Conservation (phyloP, 2,888 invertebrate genomes). For the Dione vanillae region DNA sequence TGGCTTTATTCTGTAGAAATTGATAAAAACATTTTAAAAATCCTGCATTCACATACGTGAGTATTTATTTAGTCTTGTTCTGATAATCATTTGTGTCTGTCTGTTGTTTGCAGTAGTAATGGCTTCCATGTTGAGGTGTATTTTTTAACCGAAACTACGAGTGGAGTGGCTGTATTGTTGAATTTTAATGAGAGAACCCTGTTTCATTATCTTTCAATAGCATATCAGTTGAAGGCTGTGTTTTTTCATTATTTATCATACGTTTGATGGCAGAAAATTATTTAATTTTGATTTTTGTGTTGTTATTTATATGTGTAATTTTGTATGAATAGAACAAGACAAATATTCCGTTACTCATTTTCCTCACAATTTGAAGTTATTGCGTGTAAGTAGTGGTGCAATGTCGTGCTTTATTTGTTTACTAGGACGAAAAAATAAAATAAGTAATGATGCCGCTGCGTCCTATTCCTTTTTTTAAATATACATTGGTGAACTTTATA, state of each 20-base stretch:
- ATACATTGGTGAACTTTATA: too few relatives aligned
- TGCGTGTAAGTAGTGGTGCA: too few relatives aligned
- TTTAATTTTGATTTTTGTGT: not conserved
- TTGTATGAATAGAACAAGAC: too few relatives aligned
- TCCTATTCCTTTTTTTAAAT: too few relatives aligned
- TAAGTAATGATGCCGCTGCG: too few relatives aligned
- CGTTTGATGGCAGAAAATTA: not conserved
- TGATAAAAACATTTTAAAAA: slow-evolving; percentile 3
- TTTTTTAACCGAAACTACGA: slow-evolving; percentile 31
- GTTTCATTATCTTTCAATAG: slow-evolving; percentile 37
- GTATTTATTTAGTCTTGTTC: not conserved
- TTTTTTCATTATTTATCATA: slow-evolving; percentile 10
- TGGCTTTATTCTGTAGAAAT: not conserved
- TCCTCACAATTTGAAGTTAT: too few relatives aligned
- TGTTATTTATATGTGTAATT: too few relatives aligned
- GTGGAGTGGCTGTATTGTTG: slow-evolving; percentile 30
- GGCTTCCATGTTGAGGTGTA: slow-evolving; percentile 38
- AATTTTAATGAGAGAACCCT: slow-evolving; percentile 35
- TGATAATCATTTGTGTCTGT: slow-evolving; percentile 3
- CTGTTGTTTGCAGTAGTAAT: slow-evolving; percentile 38
- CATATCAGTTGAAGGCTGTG: slow-evolving; percentile 16
- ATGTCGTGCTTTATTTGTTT: too few relatives aligned
- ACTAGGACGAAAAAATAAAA: too few relatives aligned
- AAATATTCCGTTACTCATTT: too few relatives aligned
- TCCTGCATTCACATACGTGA: not conserved